phyloP scores from a whole-genome alignment of 2,797 vertebrate genomes.

The Apogon hyalosoma region DNA sequence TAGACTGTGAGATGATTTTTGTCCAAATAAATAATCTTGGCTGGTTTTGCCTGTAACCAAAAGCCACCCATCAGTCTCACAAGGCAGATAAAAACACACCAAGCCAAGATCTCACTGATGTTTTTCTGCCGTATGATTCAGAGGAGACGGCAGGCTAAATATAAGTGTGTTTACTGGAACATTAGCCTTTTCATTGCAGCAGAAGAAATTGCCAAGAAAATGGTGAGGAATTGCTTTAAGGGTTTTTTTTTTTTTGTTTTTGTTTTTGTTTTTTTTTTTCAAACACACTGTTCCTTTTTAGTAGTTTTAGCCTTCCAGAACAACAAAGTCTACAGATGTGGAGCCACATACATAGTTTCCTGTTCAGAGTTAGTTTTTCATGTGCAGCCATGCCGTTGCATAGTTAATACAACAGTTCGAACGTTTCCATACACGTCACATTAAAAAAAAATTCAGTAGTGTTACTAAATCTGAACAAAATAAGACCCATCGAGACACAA shows the following conservation, averaged over 20 bases:
- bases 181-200: slow-evolving; percentile 2
- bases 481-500: no score
- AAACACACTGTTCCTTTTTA: slow-evolving; percentile 1
- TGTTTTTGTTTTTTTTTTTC: no score
- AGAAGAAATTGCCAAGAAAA: neutral
- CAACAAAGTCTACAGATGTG: neutral
- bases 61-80: slow-evolving; percentile 34
- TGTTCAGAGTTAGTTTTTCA: no score
- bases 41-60: slow-evolving; percentile 24
- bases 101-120: slow-evolving; percentile 43
- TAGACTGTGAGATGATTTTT: slow-evolving; percentile 38
- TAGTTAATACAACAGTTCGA: no score
- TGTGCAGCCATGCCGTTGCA: no score
- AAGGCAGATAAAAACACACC: slow-evolving; percentile 7
- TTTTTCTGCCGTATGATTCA: slow-evolving; percentile 16
- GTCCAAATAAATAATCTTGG: slow-evolving; percentile 39
- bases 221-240: neutral
- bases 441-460: no score
- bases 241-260: neutral
- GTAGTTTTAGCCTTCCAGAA: neutral
- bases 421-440: no score
- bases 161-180: slow-evolving; percentile 23
- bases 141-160: slow-evolving; percentile 24
- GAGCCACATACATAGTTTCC: neutral
- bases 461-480: no score